Evolutionary conservation across 2,888 invertebrate genomes (phyloP), one percentile per base, ranked within the genome.

Genomic region (Eugnorisma glareosa): DNA sequence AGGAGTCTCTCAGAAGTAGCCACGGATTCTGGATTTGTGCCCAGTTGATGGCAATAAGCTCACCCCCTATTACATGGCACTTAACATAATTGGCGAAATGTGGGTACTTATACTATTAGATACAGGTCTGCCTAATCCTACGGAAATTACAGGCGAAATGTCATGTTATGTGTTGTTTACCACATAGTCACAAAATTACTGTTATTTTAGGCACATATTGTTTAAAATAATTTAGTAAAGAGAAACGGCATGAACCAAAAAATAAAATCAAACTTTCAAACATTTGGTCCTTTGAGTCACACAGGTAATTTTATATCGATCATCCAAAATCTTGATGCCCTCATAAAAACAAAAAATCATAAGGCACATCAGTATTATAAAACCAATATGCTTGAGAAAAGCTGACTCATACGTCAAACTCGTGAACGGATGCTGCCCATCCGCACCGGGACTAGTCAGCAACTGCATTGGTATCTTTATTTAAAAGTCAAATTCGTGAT

Each of bases 401-500:
- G 79, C 79, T 81, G 81, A 84, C 35, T 81, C 81, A 81, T 37
- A 64, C 64, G 57, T 68, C 51, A 68, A 73, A 72, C 64, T 84
- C 64, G 84, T 68, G 72, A 73, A 64, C 80, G 84, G 84, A 84
- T 81, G 73, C 84, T 64, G 79, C 51, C 66, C 15, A 45, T 80
- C 66, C n/a, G 59, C 8, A 83, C 64, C 35, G 68, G 54, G 63
- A 59, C 37, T 66, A 8, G 8, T 51, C 43, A 37, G 43, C 15
- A 68, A 67, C 43, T 79, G 66, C 70, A 79, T 45, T 61, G 31
- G 70, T 21, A 66, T 77, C 18, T 57, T 68, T 64, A 79, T 79
- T 84, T 67, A 45, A 83, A 83, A 80, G 69, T 64, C 68, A 57
- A 68, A 83, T 78, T 68, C 31, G 18, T 82, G 59, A 48, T 35